Base-by-base conservation (phyloP, 2,113 vertebrate species). In the Aegithalos caudatus region DNA sequence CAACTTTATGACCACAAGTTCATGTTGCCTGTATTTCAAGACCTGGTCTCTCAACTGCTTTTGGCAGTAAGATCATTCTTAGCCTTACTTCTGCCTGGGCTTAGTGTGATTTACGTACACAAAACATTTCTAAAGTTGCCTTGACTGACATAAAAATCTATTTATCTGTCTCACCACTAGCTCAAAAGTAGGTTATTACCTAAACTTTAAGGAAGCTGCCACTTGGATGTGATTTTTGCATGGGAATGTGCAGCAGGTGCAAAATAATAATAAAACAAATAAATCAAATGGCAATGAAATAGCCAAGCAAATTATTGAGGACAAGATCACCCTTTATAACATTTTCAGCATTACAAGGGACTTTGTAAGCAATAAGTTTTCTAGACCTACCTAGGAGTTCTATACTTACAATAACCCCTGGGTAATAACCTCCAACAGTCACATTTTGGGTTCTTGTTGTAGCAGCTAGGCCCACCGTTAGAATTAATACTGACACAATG, bases 401-500 rank as follows among this genome's bases (percentile, higher is more conserved):
- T 95, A 94, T 97, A 99, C 99, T 99, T 98, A 99, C 99, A 96
- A 99, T 99, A 95, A 99, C 98, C 97, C 99, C 99, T 6, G 99
- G 99, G 97, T 99, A 99, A 98, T 99, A 99, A 87, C 99, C 99
- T 96, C 99, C 99, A 56, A 99, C 99, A 8, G 99, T 99, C 97
- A 99, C 99, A 98, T 99, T 99, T 98, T 99, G 99, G 47, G 99
- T 99, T 98, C 99, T 98, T 92, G 99, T 99, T 54, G 99, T 99
- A 48, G 99, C 99, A 28, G 99, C 99, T 95, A 99, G 98, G 92
- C 99, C 99, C 78, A 99, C 99, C 62, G 99, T 98, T 92, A 99
- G 98, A 97, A 99, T 99, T 94, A 99, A 98, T 90, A 99, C 95
- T 6, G 99, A 99, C 28, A 99, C 99, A 54, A 99, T 98, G 85